Conservation (phyloP, 2,797 vertebrate species). For the Phoeniculus purpureus region DNA sequence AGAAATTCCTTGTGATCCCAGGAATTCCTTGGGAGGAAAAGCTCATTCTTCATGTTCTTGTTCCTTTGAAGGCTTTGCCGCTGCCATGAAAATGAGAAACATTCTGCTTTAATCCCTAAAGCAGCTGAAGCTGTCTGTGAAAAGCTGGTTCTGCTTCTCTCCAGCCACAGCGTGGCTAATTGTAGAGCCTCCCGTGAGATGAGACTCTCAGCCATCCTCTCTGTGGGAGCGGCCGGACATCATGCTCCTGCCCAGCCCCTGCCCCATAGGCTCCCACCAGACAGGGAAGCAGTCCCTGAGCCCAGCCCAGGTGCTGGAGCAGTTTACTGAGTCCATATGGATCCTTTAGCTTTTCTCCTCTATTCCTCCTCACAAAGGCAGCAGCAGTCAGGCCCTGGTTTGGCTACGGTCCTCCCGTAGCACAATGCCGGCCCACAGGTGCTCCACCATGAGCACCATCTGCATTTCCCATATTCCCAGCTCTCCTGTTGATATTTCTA, state of each 20-base stretch:
- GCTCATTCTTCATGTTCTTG: background rate
- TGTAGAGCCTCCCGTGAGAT: fast-evolving
- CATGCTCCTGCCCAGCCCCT: background rate
- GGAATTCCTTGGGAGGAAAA: background rate
- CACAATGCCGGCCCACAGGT: background rate
- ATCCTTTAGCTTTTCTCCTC: background rate
- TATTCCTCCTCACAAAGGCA: background rate
- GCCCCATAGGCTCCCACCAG: fast-evolving
- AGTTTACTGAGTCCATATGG: fast-evolving
- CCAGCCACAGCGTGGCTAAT: background rate
- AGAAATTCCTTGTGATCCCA: background rate
- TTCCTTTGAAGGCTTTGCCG: background rate
- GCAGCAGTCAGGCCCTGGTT: background rate
- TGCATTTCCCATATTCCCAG: background rate
- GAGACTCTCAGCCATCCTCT: background rate
- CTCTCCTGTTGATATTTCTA: background rate
- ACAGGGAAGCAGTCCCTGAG: background rate
- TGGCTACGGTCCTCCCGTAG: background rate
- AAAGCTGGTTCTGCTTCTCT: background rate
- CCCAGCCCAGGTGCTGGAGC: background rate
- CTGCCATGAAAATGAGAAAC: background rate
- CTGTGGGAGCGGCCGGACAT: background rate
- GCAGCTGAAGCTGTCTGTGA: fast-evolving
- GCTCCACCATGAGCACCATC: background rate
- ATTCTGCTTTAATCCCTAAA: background rate